Base-by-base conservation (phyloP, 2,113 vertebrate species). In the Echinops telfairi region DNA sequence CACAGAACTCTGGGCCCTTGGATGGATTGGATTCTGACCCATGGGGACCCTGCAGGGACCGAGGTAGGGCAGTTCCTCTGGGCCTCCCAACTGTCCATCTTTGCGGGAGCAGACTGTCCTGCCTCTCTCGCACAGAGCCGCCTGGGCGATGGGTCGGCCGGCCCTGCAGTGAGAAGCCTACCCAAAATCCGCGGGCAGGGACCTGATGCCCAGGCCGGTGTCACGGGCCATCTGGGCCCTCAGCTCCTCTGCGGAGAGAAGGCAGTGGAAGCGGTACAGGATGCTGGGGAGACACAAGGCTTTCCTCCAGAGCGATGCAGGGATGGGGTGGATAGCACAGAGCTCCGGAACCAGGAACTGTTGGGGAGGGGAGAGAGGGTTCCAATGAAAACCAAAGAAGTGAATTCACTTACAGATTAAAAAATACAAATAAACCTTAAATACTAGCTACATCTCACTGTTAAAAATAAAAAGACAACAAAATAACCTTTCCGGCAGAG, bases 271-370 rank as follows among this genome's bases (percentile, higher is more conserved):
- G 95, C 99, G 99, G 96, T 99, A 99, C 68, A 99, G 99, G 79
- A 99, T 99, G 98, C 99, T 99, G 97, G 99, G 99, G 89, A 99
- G 99, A 97, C 99, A 99, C 92, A 99, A 99, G 0, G 99, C 99
- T 97, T 99, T 99, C 97, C 99, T 99, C 99, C 99, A 99, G 97
- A 99, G 96, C 0, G 99, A 99, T n/a, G 99, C 99, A 58, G 99
- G 99, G 95, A 99, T 99, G 33, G 99, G 99, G 96, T 99, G 99
- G 92, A 99, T 99, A 98, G 99, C 99, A 98, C 99, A 99, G 89
- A 99, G 99, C 96, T 99, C 99, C 80, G 99, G 99, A 97, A 99
- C 99, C 95, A 99, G 97, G 94, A 99, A 99, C 99, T 40, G 40
- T 40, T 40, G 40, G 40, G 40, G 40, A 40, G 40, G 40, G 40